Base-by-base conservation (phyloP, 1,140 invertebrate species). In the Heliconius eleuchia region DNA sequence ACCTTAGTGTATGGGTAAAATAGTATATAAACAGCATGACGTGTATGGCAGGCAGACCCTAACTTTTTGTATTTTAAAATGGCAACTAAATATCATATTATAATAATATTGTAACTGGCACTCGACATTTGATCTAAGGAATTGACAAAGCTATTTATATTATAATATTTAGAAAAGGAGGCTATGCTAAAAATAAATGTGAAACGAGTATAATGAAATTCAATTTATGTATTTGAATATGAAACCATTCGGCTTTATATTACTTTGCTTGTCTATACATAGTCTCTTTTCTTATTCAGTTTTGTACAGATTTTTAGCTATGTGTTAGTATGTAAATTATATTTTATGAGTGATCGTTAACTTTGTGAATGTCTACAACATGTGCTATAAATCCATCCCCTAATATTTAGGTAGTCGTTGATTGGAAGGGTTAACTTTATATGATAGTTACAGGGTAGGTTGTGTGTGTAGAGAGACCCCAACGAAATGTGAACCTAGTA, bases 371-470 rank as follows among this genome's bases (percentile, higher is more conserved):
- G 80, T 82, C 73, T 77, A 82, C 73, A 79, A 79, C 71, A 80
- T 84, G 84, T 86, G 82, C 84, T 86, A 76, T 81, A 81, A 82
- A 80, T 83, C 82, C 82, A 83, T 83, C 79, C 82, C 79, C 73
- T 57, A 34, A 75, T 75, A 70, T 39, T 75, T 71, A 76, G 73
- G 73, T 78, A 78, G 70, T 57, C 70, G 55, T 73, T 73, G 23
- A 77, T 34, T 77, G 74, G 71, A 83, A 78, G 84, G 76, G 84
- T 85, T 86, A 85, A 46, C 42, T 16, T 52, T 72, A 81, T 82
- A 84, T 86, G 80, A 87, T 85, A 87, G 84, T 85, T 85, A 88
- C 88, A 91, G 88, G 89, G 86, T 89, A 89, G 86, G 85, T 85
- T 76, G 83, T 77, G 86, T 85, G 82, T 85, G 84, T 86, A 87